These are phyloP conservation scores for Galeopsomyia nigrocyanea DNA, from an alignment of 2,888 invertebrate species.

Conservation along the genomic window DNA sequence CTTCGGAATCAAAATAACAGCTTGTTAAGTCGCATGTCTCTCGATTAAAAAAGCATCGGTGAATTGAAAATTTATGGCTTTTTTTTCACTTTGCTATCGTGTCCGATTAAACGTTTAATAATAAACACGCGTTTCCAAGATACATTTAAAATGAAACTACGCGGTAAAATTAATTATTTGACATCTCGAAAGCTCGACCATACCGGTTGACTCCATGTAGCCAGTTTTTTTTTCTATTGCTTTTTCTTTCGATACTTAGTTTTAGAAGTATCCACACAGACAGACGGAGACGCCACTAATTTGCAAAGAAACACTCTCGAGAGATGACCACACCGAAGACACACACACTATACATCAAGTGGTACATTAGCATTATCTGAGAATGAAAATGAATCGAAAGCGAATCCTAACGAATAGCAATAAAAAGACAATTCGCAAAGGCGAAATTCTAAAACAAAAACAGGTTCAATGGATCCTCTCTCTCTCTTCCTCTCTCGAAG, in stretches of 20 bases:
- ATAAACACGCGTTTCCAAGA: constrained; percentile 33
- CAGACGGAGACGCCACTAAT: too few relatives aligned
- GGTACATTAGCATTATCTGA: constrained; percentile 28
- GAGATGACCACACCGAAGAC: too few relatives aligned
- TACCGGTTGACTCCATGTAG: neutral
- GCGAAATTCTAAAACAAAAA: constrained; percentile 39
- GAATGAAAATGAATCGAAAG: constrained; percentile 29
- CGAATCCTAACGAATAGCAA: constrained; percentile 38
- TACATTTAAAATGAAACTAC: constrained; percentile 16
- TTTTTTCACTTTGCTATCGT: constrained; percentile 14
- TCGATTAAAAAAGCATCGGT: constrained; percentile 29
- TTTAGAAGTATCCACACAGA: too few relatives aligned
- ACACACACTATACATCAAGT: too few relatives aligned
- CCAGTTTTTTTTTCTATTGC: too few relatives aligned
- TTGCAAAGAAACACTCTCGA: too few relatives aligned
- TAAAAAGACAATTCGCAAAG: constrained; percentile 34
- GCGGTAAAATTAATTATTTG: constrained; percentile 9
- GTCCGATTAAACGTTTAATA: constrained; percentile 18
- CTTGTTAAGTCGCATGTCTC: constrained; percentile 31
- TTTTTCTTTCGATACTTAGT: too few relatives aligned
- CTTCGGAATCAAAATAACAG: constrained; percentile 2
- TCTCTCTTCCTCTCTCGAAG: constrained; percentile 33
- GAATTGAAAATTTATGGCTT: constrained; percentile 18
- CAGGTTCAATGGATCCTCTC: constrained; percentile 38
- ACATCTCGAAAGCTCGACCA: constrained; percentile 27